A percentile compares a stretch with the other conserved stretches of the same genome.
These are phyloP conservation scores for Phortica variegata DNA, from an alignment of 1,140 invertebrate species.

Conservation along the genomic window DNA sequence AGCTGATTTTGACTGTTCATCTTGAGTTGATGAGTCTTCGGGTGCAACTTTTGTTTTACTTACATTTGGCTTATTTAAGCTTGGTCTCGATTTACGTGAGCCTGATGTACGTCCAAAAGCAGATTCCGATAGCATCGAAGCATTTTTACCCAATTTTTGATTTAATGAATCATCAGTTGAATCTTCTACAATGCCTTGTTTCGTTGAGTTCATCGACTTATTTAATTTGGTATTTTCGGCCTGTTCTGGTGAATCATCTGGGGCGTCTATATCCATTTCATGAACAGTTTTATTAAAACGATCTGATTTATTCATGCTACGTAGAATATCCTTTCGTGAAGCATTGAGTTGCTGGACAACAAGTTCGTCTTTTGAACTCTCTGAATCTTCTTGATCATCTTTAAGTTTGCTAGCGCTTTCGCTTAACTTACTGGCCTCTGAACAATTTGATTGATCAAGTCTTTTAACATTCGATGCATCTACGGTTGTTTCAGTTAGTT, in stretches of 20 bases:
- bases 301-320: constrained; percentile 25
- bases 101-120: no score
- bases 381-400: neutral
- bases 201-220: neutral
- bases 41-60: no score
- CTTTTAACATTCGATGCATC: constrained; percentile 25
- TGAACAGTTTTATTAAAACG: constrained; percentile 28
- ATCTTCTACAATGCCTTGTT: neutral
- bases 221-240: neutral
- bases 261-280: constrained; percentile 9
- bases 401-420: constrained; percentile 18
- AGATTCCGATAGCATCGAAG: no score
- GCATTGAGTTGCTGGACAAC: constrained; percentile 7
- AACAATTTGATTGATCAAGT: constrained; percentile 22
- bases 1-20: no score
- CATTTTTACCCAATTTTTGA: no score
- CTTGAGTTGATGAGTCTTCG: no score
- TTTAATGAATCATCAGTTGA: no score
- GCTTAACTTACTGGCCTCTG: constrained; percentile 22
- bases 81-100: no score
- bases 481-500: constrained; percentile 7
- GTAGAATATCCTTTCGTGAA: constrained; percentile 16
- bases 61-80: no score
- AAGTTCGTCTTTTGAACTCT: neutral
- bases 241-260: constrained; percentile 13